A percentile compares a stretch with the other conserved stretches of the same genome.
Evolutionary conservation across 2,797 vertebrate species (phyloP).

Genomic region (Ctenochaetus hawaiiensis): DNA sequence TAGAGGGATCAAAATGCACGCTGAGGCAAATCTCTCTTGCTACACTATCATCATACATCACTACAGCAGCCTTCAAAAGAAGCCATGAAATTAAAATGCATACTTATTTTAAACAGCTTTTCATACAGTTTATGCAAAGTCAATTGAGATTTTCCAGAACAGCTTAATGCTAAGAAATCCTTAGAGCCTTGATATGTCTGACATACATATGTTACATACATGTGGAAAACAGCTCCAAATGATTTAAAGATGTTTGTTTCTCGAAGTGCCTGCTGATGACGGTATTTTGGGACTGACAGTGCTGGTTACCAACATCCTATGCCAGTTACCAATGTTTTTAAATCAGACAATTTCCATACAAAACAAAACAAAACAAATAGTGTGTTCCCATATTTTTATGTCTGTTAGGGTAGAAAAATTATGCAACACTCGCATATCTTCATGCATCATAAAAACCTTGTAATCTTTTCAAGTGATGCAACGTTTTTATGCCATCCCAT

Average conservation of each 20-base stretch:
- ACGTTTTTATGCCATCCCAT: no score
- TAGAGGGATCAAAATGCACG: conserved; percentile 61
- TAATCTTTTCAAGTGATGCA: no score
- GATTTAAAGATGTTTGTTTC: conserved; percentile 15
- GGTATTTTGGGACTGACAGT: conserved; percentile 7
- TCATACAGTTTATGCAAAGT: conserved; percentile 46
- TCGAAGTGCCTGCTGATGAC: conserved; percentile 1
- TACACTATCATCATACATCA: conserved; percentile 1
- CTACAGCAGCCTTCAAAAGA: conserved; percentile 17
- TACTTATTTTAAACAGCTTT: conserved; percentile 42
- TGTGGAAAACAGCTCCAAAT: conserved; percentile 14
- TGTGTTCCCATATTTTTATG: neutral
- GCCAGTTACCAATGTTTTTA: conserved; percentile 6
- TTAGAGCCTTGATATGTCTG: conserved; percentile 50
- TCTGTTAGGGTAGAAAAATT: neutral
- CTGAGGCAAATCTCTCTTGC: conserved; percentile 61
- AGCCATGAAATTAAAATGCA: conserved; percentile 32
- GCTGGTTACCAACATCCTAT: neutral
- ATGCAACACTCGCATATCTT: neutral
- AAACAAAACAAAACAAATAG: neutral
- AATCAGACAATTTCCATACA: neutral
- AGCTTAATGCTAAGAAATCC: conserved; percentile 57
- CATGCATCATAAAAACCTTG: neutral
- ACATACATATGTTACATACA: neutral
- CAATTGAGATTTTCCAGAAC: conserved; percentile 53